A percentile compares a stretch with the other conserved stretches of the same genome.
Conservation (phyloP, 2,888 invertebrate genomes). For the Linnaemya tessellans region DNA sequence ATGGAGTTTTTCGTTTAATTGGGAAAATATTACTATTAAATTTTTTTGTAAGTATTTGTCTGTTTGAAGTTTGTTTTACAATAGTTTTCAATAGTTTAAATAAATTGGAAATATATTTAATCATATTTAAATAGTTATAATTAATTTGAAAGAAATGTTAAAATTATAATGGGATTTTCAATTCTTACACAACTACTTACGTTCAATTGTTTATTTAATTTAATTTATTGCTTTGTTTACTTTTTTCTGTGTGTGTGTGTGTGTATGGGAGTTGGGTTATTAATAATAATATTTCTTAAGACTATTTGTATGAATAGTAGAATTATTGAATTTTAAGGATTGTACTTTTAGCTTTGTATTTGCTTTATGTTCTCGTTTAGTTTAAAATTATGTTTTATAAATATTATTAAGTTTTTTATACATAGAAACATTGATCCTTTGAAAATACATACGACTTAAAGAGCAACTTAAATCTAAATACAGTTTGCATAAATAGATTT, state of each 20-base stretch:
- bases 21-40: constrained; percentile 8
- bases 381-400: constrained; percentile 21
- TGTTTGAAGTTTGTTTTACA: too few relatives aligned
- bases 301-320: constrained; percentile 41
- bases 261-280: not conserved
- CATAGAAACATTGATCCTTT: constrained; percentile 50
- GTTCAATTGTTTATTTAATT: constrained; percentile 42
- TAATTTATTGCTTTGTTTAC: constrained; percentile 64
- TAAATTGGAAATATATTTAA: constrained; percentile 10
- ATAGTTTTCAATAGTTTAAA: constrained; percentile 13
- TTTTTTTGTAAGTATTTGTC: not conserved
- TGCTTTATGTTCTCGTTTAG: constrained; percentile 37
- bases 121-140: not conserved
- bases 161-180: constrained; percentile 9
- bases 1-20: constrained; percentile 21
- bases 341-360: constrained; percentile 70
- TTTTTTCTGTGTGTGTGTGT: not conserved
- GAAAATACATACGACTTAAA: constrained; percentile 13
- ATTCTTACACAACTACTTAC: constrained; percentile 4
- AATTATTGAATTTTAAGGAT: constrained; percentile 49
- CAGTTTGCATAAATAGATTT: constrained; percentile 43
- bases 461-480: constrained; percentile 22
- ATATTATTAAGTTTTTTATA: constrained; percentile 39
- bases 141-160: not conserved
- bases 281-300: constrained; percentile 34